These are phyloP conservation scores for Idaea dimidiata DNA, from an alignment of 2,888 invertebrate species.

Conservation along the genomic window DNA sequence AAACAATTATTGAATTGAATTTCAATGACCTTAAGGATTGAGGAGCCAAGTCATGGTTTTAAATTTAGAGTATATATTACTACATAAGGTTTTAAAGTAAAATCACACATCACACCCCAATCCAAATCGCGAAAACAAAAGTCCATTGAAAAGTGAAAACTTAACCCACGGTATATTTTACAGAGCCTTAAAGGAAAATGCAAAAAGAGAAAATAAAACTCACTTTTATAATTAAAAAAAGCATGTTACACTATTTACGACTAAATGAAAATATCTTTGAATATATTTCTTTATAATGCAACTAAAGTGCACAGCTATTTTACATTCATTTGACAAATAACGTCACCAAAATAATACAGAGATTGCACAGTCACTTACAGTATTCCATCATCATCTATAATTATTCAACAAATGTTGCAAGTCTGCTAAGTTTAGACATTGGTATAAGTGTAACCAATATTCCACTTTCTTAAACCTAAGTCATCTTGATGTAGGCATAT, in stretches of 20 bases:
- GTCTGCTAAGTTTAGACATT: background rate
- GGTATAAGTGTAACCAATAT: background rate
- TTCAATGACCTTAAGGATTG: too few relatives aligned
- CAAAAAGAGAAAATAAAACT: constrained; percentile 33
- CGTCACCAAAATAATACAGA: constrained; percentile 28
- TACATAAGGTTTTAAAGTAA: too few relatives aligned
- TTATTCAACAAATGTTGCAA: background rate
- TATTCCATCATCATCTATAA: background rate
- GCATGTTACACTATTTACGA: constrained; percentile 73
- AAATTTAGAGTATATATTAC: too few relatives aligned
- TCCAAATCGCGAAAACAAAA: too few relatives aligned
- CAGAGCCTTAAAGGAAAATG: constrained; percentile 1
- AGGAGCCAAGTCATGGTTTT: too few relatives aligned
- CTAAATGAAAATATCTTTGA: constrained; percentile 65
- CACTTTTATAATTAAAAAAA: constrained; percentile 61
- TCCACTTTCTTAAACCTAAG: too few relatives aligned
- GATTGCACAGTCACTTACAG: constrained; percentile 13
- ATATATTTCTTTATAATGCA: constrained; percentile 50
- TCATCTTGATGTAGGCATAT: too few relatives aligned
- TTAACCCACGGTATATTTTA: background rate
- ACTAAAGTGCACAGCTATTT: constrained; percentile 67
- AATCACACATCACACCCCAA: too few relatives aligned
- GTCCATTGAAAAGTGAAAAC: too few relatives aligned
- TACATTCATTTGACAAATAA: constrained; percentile 52
- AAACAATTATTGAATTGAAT: too few relatives aligned